A percentile compares a stretch with the other conserved stretches of the same genome.
These are phyloP conservation scores for Lycorma delicatula DNA, from an alignment of 1,140 invertebrate species.

Conservation along the genomic window DNA sequence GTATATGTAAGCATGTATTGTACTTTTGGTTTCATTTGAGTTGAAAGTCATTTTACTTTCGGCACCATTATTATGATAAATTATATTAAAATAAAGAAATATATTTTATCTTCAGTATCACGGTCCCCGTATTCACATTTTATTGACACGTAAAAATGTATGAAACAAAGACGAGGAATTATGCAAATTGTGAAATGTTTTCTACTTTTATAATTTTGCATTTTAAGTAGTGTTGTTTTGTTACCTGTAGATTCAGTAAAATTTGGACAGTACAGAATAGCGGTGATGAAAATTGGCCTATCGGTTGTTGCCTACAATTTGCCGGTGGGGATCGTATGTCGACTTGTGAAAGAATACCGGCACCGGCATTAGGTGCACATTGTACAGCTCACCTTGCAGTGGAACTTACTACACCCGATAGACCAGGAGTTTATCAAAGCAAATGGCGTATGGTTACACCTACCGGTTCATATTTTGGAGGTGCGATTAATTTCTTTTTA, in stretches of 20 bases:
- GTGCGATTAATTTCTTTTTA: constrained; percentile 39
- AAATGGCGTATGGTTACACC: constrained; percentile 76
- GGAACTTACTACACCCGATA: constrained; percentile 56
- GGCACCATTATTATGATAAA: no score
- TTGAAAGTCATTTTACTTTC: no score
- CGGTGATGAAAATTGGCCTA: constrained; percentile 69
- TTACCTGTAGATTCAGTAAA: constrained; percentile 53
- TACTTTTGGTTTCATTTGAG: no score
- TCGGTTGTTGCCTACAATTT: constrained; percentile 61
- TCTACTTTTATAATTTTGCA: no score
- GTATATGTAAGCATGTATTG: no score
- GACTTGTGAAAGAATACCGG: constrained; percentile 39
- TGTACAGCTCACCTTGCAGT: constrained; percentile 56
- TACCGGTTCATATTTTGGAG: constrained; percentile 74
- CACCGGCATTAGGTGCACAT: constrained; percentile 54
- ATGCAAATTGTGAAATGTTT: constrained; percentile 16
- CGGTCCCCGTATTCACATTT: no score
- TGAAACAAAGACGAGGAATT: neutral
- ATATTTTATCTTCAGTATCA: no score
- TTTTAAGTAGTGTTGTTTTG: neutral
- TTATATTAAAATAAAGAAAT: no score
- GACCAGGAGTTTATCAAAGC: constrained; percentile 63
- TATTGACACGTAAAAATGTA: no score
- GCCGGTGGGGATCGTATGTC: constrained; percentile 51
- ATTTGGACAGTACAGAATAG: constrained; percentile 73